Evolutionary conservation across 2,113 vertebrate species (phyloP).

Genomic region (Nesoenas mayeri): DNA sequence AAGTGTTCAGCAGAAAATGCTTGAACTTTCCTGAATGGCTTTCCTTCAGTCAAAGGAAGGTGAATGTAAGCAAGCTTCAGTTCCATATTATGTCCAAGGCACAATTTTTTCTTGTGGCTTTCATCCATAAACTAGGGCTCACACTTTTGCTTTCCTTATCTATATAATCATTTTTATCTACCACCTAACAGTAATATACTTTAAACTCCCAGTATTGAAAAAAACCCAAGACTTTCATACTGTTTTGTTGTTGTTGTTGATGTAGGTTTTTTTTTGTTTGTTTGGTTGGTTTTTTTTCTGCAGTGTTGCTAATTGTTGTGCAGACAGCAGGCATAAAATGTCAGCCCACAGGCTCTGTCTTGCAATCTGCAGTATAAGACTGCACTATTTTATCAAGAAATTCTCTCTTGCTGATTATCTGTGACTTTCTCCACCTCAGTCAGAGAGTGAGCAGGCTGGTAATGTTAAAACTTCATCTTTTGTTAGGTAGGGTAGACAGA

Average conservation of each 20-base stretch:
- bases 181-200: not conserved
- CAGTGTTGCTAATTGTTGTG: not conserved
- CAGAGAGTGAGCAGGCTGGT: not conserved
- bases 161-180: not conserved
- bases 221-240: not conserved
- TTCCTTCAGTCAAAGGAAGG: not conserved
- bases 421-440: not conserved
- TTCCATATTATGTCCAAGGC: not conserved
- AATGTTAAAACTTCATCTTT: not conserved
- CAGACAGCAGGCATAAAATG: not conserved
- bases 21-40: conserved; percentile 18
- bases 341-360: not conserved
- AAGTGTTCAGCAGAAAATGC: conserved; percentile 23
- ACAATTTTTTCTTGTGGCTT: not conserved
- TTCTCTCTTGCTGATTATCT: not conserved
- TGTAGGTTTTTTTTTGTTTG: not conserved
- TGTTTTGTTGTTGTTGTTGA: too few relatives aligned
- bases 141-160: not conserved
- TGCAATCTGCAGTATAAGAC: not conserved
- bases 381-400: not conserved
- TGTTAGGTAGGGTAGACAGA: not conserved
- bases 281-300: not conserved
- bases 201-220: not conserved
- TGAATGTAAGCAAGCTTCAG: not conserved
- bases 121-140: not conserved